Evolutionary conservation across 2,888 invertebrate species (phyloP).

Genomic region (Erpobdella octoculata): DNA sequence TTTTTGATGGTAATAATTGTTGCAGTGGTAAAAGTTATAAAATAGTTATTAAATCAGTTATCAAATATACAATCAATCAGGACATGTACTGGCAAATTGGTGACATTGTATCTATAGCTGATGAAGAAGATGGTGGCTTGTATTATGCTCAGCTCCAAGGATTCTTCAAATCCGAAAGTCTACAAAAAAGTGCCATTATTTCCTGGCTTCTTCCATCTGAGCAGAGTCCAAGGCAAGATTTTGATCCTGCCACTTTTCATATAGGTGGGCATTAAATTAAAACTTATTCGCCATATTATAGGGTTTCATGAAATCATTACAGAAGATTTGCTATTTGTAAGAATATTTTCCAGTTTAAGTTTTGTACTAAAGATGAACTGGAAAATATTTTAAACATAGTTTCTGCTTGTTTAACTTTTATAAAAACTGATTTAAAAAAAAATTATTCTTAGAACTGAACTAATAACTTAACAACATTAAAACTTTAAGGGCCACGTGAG

Average conservation of each 20-base stretch:
- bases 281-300: too few species aligned
- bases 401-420: too few species aligned
- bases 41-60: not conserved
- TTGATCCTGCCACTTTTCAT: not conserved
- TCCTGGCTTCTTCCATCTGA: conserved; percentile 84
- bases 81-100: conserved; percentile 73
- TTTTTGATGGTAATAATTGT: not conserved
- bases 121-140: conserved; percentile 61
- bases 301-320: too few species aligned
- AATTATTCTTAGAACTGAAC: too few species aligned
- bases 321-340: too few species aligned
- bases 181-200: conserved; percentile 81
- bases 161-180: conserved; percentile 80
- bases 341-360: not conserved
- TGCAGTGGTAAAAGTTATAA: too few species aligned
- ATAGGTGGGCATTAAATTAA: not conserved
- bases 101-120: conserved; percentile 78
- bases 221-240: conserved; percentile 61
- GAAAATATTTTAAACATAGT: too few species aligned
- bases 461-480: too few species aligned
- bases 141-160: conserved; percentile 86
- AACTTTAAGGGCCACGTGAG: too few species aligned
- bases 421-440: too few species aligned
- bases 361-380: too few species aligned
- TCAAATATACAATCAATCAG: conserved; percentile 37